Evolutionary conservation across 2,888 invertebrate genomes (phyloP), one percentile per base, ranked within the genome.

Genomic region (Coenonympha arcania): DNA sequence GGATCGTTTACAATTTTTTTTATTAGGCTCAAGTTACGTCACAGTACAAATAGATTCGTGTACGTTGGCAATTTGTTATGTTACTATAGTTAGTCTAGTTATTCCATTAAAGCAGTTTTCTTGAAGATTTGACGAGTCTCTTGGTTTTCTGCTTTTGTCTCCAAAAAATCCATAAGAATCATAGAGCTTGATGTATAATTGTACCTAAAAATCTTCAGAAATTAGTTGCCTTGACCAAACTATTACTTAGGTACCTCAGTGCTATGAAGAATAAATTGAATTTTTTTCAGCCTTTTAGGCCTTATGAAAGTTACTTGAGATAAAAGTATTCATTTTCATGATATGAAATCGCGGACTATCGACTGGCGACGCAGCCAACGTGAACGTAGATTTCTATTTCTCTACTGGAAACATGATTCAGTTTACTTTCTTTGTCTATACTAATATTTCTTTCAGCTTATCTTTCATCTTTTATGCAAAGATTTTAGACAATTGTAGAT

Each of bases 331-430:
- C 62, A 60, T 73, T 81, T 77, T 72, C 79, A 76, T 71, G 64
- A 70, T 70, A 69, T 73, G 66, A 70, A 75, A 75, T 76, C 66
- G 63, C 59, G 58, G 61, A 50, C 54, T 63, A n/a, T n/a, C n/a
- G 11, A 48, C 26, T 52, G 48, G 58, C 54, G 57, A 57, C 62
- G 58, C 68, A 60, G 61, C 58, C 62, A 68, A 63, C 72, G 65
- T 69, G 64, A 71, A 72, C 72, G 65, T 67, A 64, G 70, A 75
- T 83, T 82, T 80, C 79, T 79, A 76, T 76, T 76, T 71, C 68
- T 69, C 73, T 74, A 76, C 68, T 64, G 65, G 74, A 72, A 76
- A 76, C 73, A 69, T 73, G 67, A 77, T 72, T 68, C 62, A 65
- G 45, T 54, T 62, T 56, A 57, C 61, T 63, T 60, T 63, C 59